Base-by-base conservation (phyloP, 2,888 invertebrate genomes). In the Hypercompe scribonia region DNA sequence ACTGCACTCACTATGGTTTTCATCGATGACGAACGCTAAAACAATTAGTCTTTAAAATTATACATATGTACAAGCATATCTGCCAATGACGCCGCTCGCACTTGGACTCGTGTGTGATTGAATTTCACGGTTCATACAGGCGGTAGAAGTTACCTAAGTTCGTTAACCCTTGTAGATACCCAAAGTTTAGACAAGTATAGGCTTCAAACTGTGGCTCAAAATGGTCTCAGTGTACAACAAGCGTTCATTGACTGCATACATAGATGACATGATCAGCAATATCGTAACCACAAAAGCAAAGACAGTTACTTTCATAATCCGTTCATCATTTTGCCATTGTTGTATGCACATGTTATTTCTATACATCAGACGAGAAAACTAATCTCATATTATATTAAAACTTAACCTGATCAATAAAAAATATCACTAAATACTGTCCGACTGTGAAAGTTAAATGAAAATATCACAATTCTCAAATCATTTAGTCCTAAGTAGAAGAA, bases 1-100 rank as follows among this genome's bases (percentile, higher is more conserved):
- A 82, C 82, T 81, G 81, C 81, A 78, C 82, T 83, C 79, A 31
- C 76, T 79, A 83, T 80, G 84, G 86, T 90, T 83, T 84, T 81
- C 81, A 78, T 81, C 90, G 90, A 83, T 84, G 81, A 80, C 72
- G 31, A 74, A 74, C 58, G 54, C 67, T 68, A 42, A 67, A 54
- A 74, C 68, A 69, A 46, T 73, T 63, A 73, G 68, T 61, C 50
- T 36, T 46, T 58, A 67, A 63, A 68, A 66, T 70, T 74, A 58
- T 39, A n/a, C 33, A 66, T 13, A 61, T 31, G 61, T 61, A 61
- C 31, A 18, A 61, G 61, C 58, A 58, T 34, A 50, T 36, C 50
- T 65, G 33, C 36, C 34, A 54, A 36, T 39, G n/a, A n/a, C n/a
- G n/a, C n/a, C n/a, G 15, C 34, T 7, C 36, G 10, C 34, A 34